These are phyloP conservation scores for Drosophila pseudotalamancana DNA, from an alignment of 2,888 invertebrate genomes.

Conservation along the genomic window DNA sequence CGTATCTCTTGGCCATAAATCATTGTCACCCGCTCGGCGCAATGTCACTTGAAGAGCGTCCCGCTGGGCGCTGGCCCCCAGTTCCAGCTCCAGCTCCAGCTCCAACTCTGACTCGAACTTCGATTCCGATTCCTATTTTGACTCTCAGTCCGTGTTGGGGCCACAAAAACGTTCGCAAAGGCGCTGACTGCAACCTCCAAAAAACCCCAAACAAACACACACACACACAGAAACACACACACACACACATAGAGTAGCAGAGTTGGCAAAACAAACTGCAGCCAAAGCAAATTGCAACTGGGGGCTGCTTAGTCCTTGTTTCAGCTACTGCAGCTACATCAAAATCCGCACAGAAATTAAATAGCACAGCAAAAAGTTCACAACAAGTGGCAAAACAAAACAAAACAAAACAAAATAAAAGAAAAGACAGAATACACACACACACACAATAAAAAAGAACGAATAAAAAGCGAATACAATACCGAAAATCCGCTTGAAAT, in stretches of 20 bases:
- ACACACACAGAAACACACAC: constrained; percentile 3
- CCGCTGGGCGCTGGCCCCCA: constrained; percentile 76
- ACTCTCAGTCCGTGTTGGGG: constrained; percentile 21
- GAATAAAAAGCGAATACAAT: constrained; percentile 15
- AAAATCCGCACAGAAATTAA: constrained; percentile 63
- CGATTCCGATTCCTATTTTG: constrained; percentile 14
- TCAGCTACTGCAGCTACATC: constrained; percentile 61
- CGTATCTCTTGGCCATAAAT: constrained; percentile 82
- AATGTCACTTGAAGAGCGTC: constrained; percentile 81
- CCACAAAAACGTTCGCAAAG: constrained; percentile 43
- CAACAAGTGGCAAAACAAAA: constrained; percentile 56
- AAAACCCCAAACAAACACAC: constrained; percentile 25
- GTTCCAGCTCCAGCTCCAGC: constrained; percentile 26
- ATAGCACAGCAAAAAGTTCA: constrained; percentile 54
- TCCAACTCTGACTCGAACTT: constrained; percentile 19
- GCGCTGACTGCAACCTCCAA: constrained; percentile 51
- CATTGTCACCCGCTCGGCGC: constrained; percentile 83
- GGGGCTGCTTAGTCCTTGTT: constrained; percentile 57
- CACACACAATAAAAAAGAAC: neutral
- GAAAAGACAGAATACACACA: neutral
- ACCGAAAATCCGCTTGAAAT: constrained; percentile 45
- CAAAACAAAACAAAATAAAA: constrained; percentile 1
- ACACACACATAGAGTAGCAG: constrained; percentile 9
- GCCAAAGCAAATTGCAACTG: constrained; percentile 57
- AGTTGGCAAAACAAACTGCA: constrained; percentile 47